Base-by-base conservation (phyloP, 2,888 invertebrate species). In the Aquatica leii region DNA sequence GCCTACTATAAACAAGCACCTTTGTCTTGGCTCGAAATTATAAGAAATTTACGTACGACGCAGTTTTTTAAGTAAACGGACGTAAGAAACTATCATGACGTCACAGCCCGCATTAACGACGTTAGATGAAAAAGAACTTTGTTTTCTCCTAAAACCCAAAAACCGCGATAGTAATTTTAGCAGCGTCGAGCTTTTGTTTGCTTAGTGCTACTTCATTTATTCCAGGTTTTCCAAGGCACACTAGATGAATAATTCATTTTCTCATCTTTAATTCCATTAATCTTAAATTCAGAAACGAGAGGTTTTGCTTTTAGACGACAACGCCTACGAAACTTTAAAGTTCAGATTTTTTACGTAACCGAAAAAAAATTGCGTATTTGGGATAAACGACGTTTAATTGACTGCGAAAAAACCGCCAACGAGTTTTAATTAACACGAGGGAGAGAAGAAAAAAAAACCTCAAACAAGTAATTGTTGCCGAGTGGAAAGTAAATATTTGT, bases 221-320 rank as follows among this genome's bases (percentile, higher is more conserved):
- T 77, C 76, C 77, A 77, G 76, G 77, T 77, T 79, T 79, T 78
- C 78, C 77, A 76, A 78, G 76, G 76, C 76, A 74, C 76, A 74
- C 73, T 68, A 59, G 72, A 72, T 80, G 79, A 79, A 80, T 80
- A 78, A 80, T 79, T 77, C 76, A 80, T 77, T 73, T 72, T 72
- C 78, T 80, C 80, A 80, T 81, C 80, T 81, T 81, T 80, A 80
- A 80, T 81, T 80, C 80, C 74, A 80, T 80, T 80, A 81, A 81
- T 80, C 78, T 78, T 79, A 80, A 80, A 80, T 81, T 76, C 64
- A 51, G 59, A 51, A 34, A 31, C 52, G 37, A n/a, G 20, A 18
- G 40, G 41, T 8, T 17, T 43, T 53, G 53, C 41, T 63, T 57
- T 62, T 43, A 51, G 46, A 53, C 48, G 37, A 48, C 24, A 49